Evolutionary conservation across 2,113 vertebrate species (phyloP), one percentile per base, ranked within the genome.

Genomic region (Siphamia tubifer): DNA sequence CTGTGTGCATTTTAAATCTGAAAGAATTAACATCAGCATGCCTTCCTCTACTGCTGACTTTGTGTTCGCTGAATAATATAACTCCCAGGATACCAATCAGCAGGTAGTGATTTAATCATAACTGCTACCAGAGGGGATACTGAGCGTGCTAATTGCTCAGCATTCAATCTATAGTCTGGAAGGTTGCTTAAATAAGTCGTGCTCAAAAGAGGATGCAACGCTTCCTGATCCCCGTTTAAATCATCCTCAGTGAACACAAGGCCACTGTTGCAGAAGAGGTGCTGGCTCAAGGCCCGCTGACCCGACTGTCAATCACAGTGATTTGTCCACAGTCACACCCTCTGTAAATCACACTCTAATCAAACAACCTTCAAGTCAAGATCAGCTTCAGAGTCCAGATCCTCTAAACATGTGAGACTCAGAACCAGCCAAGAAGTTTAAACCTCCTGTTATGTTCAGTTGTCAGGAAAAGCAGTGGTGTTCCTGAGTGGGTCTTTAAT

Each of bases 311-410:
- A 62, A 15, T 68, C 71, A 61, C 11, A 31, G 45, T 75, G 72
- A 89, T 87, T 89, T 83, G 66, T 75, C 51, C 19, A 5, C 55
- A 48, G 44, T 55, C 51, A 16, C 53, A 5, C 61, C 77, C 55
- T 6, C 21, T 30, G 31, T 68, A 79, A 81, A 62, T 79, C 77
- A 78, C 12, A 31, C 34, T 44, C 47, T 69, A 71, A 75, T 75
- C 47, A 57, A 44, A 68, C 13, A 38, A 61, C 40, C 23, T 31
- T 73, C 68, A 35, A 45, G 63, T 39, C n/a, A 5, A 2, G 19
- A 61, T 25, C 1, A 1, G 63, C 43, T 35, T 9, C 1, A 1
- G 28, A 42, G 55, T 58, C 39, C 6, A 7, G 16, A 17, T 17
- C 20, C 10, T 45, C 12, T 51, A n/a, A 11, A 8, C 17, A 13